Percentiles rank a stretch among this genome's conserved stretches.
Conservation (phyloP, 2,113 vertebrate species). For the Xiphorhynchus elegans region DNA sequence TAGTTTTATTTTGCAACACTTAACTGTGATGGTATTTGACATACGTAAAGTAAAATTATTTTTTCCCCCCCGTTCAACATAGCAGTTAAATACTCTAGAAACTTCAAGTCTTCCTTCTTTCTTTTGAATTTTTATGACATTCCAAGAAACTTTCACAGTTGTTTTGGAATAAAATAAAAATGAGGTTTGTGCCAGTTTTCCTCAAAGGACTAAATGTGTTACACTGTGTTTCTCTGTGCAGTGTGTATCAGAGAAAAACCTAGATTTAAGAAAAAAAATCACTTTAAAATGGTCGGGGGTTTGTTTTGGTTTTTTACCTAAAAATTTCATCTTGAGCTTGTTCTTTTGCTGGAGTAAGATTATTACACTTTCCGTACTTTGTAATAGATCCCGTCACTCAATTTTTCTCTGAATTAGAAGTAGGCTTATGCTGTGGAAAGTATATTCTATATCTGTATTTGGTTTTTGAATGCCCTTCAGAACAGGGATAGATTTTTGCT, state of each 20-base stretch:
- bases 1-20: neutral
- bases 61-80: neutral
- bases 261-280: neutral
- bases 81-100: neutral
- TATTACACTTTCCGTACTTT: neutral
- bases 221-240: neutral
- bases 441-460: neutral
- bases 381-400: neutral
- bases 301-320: neutral
- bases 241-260: neutral
- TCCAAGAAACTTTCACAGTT: neutral
- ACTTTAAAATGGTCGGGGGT: neutral
- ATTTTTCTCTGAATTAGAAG: neutral
- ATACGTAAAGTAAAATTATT: neutral
- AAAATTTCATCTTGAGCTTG: neutral
- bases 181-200: neutral
- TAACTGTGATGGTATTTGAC: neutral
- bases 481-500: neutral
- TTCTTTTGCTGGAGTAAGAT: neutral
- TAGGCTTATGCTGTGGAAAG: neutral
- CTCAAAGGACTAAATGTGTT: neutral
- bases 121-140: neutral
- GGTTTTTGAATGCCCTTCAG: neutral
- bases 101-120: neutral
- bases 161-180: neutral